Conservation (phyloP, 2,888 invertebrate species). For the Drosophila yooni region DNA sequence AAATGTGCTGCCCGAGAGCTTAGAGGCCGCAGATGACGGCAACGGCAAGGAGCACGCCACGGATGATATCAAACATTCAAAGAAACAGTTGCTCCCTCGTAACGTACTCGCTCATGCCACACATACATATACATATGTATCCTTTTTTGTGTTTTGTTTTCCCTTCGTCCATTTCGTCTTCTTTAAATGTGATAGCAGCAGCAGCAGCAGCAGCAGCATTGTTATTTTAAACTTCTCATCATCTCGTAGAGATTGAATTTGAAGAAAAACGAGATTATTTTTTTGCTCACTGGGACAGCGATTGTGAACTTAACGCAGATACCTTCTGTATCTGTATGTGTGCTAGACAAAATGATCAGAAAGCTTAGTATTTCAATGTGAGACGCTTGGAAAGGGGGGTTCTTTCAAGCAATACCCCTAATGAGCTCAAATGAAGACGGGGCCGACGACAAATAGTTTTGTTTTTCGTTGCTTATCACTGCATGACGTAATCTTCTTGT, state of each 20-base stretch:
- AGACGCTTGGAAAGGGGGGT: neutral
- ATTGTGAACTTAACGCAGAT: constrained; percentile 20
- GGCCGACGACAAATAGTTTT: constrained; percentile 71
- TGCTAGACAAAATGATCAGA: constrained; percentile 12
- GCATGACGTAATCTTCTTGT: constrained; percentile 74
- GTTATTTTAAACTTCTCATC: constrained; percentile 67
- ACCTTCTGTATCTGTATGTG: constrained; percentile 10
- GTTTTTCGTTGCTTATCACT: constrained; percentile 64
- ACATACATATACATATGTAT: constrained; percentile 36
- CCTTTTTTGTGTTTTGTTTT: constrained; percentile 33
- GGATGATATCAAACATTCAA: constrained; percentile 65
- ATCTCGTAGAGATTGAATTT: constrained; percentile 66
- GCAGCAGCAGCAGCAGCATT: constrained; percentile 29
- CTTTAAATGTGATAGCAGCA: constrained; percentile 2
- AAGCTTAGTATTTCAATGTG: neutral
- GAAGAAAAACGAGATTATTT: constrained; percentile 9
- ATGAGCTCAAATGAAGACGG: constrained; percentile 57
- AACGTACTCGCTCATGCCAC: constrained; percentile 8
- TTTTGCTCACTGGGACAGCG: neutral
- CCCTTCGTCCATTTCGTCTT: constrained; percentile 3
- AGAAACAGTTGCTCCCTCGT: constrained; percentile 42
- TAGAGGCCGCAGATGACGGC: constrained; percentile 58
- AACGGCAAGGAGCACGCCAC: neutral
- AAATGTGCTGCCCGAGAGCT: constrained; percentile 73
- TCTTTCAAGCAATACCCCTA: constrained; percentile 38